A percentile compares a stretch with the other conserved stretches of the same genome.
Conservation (phyloP, 1,140 invertebrate species). For the Sipha flava region DNA sequence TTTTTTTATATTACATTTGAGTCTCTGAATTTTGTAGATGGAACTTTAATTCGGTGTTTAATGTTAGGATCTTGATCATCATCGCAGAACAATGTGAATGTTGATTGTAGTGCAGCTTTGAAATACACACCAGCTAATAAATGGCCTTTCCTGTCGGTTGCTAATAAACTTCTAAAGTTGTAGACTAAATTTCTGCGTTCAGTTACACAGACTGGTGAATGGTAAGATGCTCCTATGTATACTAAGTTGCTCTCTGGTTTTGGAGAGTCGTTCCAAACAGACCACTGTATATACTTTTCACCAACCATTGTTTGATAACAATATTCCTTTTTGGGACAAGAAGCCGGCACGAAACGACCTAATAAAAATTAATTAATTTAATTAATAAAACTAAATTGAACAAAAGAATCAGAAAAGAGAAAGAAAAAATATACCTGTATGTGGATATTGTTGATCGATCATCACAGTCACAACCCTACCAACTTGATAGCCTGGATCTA, state of each 20-base stretch:
- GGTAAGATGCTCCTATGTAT: slow-evolving; percentile 66
- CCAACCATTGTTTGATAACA: slow-evolving; percentile 52
- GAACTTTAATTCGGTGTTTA: slow-evolving; percentile 22
- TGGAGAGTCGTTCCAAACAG: slow-evolving; percentile 53
- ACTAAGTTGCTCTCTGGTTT: slow-evolving; percentile 51
- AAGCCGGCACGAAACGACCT: slow-evolving; percentile 74
- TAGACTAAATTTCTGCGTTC: slow-evolving; percentile 83
- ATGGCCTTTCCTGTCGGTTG: slow-evolving; percentile 69
- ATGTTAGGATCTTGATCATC: not conserved
- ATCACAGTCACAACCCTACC: slow-evolving; percentile 76
- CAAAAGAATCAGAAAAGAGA: no score
- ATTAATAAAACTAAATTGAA: not conserved
- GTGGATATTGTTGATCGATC: slow-evolving; percentile 71
- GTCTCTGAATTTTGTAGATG: not conserved
- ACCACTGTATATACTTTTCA: slow-evolving; percentile 71
- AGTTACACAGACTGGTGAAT: slow-evolving; percentile 72
- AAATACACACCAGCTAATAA: slow-evolving; percentile 77
- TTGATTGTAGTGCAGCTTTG: slow-evolving; percentile 29
- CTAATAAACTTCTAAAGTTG: slow-evolving; percentile 69
- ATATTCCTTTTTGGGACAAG: slow-evolving; percentile 57
- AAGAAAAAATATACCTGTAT: slow-evolving; percentile 54
- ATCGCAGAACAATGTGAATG: slow-evolving; percentile 20
- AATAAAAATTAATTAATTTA: not conserved
- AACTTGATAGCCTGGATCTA: slow-evolving; percentile 86
- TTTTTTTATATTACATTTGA: not conserved